phyloP scores from a whole-genome alignment of 2,797 vertebrate species.

The Tiaroga cobitis region DNA sequence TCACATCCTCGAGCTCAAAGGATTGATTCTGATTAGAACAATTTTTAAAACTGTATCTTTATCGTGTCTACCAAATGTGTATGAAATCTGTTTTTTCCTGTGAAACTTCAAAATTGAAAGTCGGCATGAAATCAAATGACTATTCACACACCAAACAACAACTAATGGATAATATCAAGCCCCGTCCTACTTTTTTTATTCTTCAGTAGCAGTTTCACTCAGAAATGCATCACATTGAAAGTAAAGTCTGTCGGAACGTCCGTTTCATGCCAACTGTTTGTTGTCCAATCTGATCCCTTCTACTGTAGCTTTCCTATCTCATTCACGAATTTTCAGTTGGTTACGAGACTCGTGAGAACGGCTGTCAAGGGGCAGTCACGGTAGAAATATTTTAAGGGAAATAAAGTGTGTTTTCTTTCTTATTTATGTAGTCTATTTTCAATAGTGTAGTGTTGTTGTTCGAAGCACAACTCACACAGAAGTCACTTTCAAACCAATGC shows the following conservation, averaged over 20 bases:
- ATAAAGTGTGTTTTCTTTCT: neutral
- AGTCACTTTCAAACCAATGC: neutral
- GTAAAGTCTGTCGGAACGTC: neutral
- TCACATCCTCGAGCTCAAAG: neutral
- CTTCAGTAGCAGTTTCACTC: neutral
- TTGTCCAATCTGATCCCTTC: neutral
- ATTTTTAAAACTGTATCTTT: neutral
- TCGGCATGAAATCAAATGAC: neutral
- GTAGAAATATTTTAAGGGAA: neutral
- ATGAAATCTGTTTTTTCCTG: neutral
- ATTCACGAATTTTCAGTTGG: neutral
- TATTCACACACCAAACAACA: too few relatives aligned
- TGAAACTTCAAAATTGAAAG: neutral
- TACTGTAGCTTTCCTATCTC: neutral
- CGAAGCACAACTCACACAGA: neutral
- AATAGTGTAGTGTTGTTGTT: neutral
- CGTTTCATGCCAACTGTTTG: neutral
- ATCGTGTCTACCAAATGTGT: neutral
- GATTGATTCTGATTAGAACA: neutral
- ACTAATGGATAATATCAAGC: neutral
- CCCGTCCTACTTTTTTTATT: too few relatives aligned
- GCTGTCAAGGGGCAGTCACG: neutral
- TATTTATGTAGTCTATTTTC: neutral
- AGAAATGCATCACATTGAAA: neutral
- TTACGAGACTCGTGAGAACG: neutral